These are phyloP conservation scores for Oophaga pumilio DNA, from an alignment of 2,113 vertebrate species.

Conservation along the genomic window DNA sequence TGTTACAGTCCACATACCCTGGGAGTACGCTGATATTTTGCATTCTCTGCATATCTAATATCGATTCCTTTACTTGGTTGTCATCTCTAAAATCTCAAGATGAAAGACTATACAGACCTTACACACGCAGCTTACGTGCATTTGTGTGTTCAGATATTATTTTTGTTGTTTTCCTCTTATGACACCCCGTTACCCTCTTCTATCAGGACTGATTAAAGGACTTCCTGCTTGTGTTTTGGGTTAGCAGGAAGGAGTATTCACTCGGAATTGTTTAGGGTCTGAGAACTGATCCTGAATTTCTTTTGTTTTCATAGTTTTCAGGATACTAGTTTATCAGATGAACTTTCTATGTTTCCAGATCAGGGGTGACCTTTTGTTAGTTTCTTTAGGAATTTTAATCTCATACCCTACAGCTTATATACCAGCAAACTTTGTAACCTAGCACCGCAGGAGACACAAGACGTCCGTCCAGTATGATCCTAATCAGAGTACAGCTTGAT, in stretches of 20 bases:
- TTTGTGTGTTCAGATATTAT: not conserved
- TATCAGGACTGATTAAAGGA: constrained; percentile 21
- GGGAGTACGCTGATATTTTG: not conserved
- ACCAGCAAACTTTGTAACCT: not conserved
- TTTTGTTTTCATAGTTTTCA: constrained; percentile 34
- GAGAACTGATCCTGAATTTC: constrained; percentile 28
- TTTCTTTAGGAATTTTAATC: constrained; percentile 16
- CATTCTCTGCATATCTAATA: not conserved
- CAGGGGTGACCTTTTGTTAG: not conserved
- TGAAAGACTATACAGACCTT: not conserved
- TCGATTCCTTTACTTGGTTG: not conserved
- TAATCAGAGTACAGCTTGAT: not conserved
- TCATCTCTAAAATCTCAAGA: not conserved
- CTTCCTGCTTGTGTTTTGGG: constrained; percentile 40
- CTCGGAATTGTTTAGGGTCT: constrained; percentile 41
- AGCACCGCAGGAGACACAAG: not conserved
- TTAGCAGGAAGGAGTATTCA: constrained; percentile 44
- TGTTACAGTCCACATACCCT: not conserved
- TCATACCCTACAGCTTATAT: not conserved
- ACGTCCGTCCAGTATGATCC: not conserved
- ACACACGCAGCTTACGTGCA: not conserved
- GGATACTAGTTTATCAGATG: constrained; percentile 47
- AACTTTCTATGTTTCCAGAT: constrained; percentile 32
- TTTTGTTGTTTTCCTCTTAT: constrained; percentile 16
- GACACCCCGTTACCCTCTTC: constrained; percentile 13